Evolutionary conservation across 2,113 vertebrate genomes (phyloP).

Genomic region (Malurus alboscapulatus): DNA sequence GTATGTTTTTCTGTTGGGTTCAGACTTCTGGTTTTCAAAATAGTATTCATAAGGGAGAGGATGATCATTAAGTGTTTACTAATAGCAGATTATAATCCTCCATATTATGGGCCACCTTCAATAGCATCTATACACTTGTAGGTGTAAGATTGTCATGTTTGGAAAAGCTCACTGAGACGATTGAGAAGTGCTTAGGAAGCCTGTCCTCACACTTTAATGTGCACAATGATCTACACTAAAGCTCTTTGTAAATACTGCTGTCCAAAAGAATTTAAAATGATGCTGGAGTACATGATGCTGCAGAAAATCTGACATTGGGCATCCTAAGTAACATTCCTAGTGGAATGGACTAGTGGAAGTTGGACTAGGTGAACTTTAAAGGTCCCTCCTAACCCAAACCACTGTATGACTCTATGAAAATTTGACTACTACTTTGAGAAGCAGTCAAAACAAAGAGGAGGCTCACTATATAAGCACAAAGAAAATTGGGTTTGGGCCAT

Average conservation of each 20-base stretch:
- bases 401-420: neutral
- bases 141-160: neutral
- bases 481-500: rapidly evolving
- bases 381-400: neutral
- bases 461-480: neutral
- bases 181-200: neutral
- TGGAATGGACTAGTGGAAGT: too few relatives aligned
- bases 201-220: neutral
- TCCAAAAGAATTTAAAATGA: neutral
- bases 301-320: neutral
- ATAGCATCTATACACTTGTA: neutral
- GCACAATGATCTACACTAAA: neutral
- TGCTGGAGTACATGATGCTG: neutral
- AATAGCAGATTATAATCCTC: neutral
- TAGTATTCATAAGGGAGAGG: neutral
- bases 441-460: neutral
- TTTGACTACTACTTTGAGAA: neutral
- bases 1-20: neutral
- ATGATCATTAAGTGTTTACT: neutral
- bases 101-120: neutral
- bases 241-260: neutral
- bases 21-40: neutral
- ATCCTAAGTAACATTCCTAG: neutral
- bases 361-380: neutral
- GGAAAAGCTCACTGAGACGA: neutral